Percentiles rank a stretch among this genome's conserved stretches.
Evolutionary conservation across 2,113 vertebrate species (phyloP).

Genomic region (Zosterops borbonicus): DNA sequence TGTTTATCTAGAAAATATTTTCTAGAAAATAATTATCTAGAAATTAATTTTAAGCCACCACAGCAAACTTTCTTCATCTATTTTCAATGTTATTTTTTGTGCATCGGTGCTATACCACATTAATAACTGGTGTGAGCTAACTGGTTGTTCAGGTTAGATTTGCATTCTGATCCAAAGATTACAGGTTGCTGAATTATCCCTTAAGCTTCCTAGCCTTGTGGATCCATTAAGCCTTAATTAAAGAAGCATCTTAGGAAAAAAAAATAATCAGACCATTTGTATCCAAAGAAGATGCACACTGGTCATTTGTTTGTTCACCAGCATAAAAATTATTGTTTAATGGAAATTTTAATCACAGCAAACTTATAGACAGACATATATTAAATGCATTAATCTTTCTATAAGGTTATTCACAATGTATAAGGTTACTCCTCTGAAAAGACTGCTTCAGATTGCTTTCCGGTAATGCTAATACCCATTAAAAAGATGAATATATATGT

Average conservation of each 20-base stretch:
- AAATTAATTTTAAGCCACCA: not conserved
- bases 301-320: conserved; percentile 59
- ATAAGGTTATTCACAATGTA: conserved; percentile 58
- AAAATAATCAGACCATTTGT: conserved; percentile 48
- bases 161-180: conserved; percentile 57
- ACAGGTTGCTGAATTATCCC: conserved; percentile 41
- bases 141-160: conserved; percentile 47
- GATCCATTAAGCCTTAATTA: conserved; percentile 49
- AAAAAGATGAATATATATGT: conserved; percentile 71
- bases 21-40: not conserved
- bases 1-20: not conserved
- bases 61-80: not conserved
- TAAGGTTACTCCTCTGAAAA: conserved; percentile 66
- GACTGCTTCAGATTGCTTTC: conserved; percentile 64
- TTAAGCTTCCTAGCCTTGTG: conserved; percentile 45
- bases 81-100: not conserved
- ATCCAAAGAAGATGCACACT: conserved; percentile 24
- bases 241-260: conserved; percentile 15
- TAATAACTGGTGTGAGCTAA: conserved; percentile 18
- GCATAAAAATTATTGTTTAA: conserved; percentile 61
- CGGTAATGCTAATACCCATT: conserved; percentile 67
- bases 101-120: not conserved
- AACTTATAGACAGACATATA: conserved; percentile 44
- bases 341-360: conserved; percentile 56
- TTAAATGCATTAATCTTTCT: conserved; percentile 61